phyloP scores from a whole-genome alignment of 2,797 vertebrate species.

The Carapus acus region DNA sequence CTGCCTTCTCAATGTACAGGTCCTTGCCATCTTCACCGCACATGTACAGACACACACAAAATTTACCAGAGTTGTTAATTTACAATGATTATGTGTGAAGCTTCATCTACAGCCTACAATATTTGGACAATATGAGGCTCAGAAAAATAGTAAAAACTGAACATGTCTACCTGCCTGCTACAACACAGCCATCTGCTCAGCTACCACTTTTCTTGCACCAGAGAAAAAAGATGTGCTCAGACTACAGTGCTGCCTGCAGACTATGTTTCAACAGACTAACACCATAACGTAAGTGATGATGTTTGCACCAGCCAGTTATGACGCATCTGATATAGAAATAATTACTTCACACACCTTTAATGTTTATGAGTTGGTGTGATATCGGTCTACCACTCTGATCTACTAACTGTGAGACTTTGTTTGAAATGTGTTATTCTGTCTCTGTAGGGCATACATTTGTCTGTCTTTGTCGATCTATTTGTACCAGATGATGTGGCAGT shows the following conservation, averaged over 20 bases:
- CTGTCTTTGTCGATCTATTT: constrained; percentile 51
- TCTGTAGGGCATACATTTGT: constrained; percentile 11
- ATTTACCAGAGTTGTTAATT: neutral
- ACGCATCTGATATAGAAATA: too few species aligned
- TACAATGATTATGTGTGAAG: too few species aligned
- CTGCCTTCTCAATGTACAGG: constrained; percentile 85
- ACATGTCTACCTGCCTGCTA: constrained; percentile 4
- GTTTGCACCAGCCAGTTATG: too few species aligned
- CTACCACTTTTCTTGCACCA: neutral
- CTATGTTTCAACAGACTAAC: neutral
- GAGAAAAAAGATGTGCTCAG: constrained; percentile 9
- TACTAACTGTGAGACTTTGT: too few species aligned
- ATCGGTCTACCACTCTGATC: too few species aligned
- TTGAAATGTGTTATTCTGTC: neutral
- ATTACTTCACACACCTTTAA: too few species aligned
- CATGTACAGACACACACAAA: constrained; percentile 12
- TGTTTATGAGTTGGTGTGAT: too few species aligned
- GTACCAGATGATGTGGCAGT: constrained; percentile 45
- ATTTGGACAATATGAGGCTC: too few species aligned
- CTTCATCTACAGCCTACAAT: too few species aligned
- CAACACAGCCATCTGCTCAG: constrained; percentile 6
- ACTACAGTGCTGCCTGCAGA: constrained; percentile 7
- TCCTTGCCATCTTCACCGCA: constrained; percentile 74
- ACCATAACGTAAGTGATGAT: too few species aligned
- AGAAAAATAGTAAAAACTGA: too few species aligned